Evolutionary conservation across 1,140 invertebrate genomes (phyloP).

Genomic region (Ips nitidus): DNA sequence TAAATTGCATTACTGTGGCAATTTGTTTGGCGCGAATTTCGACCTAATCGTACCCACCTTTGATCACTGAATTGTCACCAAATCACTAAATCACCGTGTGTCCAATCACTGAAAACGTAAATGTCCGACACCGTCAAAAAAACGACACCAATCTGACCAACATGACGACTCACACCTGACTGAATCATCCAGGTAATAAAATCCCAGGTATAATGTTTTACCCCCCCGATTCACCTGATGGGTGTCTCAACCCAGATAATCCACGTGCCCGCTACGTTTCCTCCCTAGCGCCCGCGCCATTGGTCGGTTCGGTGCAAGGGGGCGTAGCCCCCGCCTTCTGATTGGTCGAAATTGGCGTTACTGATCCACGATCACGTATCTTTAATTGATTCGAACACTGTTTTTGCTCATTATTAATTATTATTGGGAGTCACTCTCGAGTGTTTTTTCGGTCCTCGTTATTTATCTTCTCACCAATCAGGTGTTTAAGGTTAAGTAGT

Average conservation of each 20-base stretch:
- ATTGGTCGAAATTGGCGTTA: conserved; percentile 31
- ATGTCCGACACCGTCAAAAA: too few relatives aligned
- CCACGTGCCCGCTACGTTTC: conserved; percentile 27
- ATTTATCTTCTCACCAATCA: too few relatives aligned
- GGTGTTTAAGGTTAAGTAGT: too few relatives aligned
- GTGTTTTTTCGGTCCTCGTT: too few relatives aligned
- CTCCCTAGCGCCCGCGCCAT: not conserved
- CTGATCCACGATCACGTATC: not conserved
- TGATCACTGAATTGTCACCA: too few relatives aligned
- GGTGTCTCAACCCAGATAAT: conserved; percentile 11
- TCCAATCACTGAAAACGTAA: too few relatives aligned
- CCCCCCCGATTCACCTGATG: conserved; percentile 20
- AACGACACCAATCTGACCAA: conserved; percentile 1
- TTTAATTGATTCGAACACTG: conserved; percentile 37
- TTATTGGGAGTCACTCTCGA: too few relatives aligned
- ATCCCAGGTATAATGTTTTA: conserved; percentile 33
- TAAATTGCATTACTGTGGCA: too few relatives aligned
- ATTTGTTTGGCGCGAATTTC: too few relatives aligned
- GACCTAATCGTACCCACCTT: too few relatives aligned
- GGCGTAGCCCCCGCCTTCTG: conserved; percentile 15
- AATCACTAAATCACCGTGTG: too few relatives aligned
- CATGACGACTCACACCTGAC: conserved; percentile 35
- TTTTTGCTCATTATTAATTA: not conserved
- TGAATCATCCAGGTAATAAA: conserved; percentile 27
- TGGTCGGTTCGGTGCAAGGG: conserved; percentile 1